Percentiles rank a stretch among this genome's conserved stretches.
Evolutionary conservation across 2,888 invertebrate species (phyloP).

Genomic region (Rhyacophila evoluta): DNA sequence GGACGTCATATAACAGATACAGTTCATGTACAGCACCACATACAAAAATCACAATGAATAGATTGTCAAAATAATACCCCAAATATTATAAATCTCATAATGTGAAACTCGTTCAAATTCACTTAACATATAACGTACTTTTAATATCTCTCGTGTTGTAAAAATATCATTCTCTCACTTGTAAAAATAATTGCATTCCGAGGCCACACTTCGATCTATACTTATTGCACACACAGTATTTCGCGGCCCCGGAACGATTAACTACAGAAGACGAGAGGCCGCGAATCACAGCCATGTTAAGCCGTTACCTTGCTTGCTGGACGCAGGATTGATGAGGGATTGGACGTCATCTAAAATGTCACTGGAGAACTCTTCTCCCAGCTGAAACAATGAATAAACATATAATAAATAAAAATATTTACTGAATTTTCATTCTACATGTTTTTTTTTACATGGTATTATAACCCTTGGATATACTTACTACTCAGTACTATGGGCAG

Average conservation of each 20-base stretch:
- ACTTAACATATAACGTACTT: background rate
- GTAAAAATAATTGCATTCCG: background rate
- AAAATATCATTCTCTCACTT: background rate
- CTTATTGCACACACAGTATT: constrained; percentile 42
- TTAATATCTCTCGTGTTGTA: background rate
- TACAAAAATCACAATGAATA: constrained; percentile 41
- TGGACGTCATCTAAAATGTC: constrained; percentile 92
- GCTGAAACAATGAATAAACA: constrained; percentile 64
- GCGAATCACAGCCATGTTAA: constrained; percentile 83
- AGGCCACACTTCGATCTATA: constrained; percentile 11
- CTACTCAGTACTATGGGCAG: no score
- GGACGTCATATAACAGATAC: constrained; percentile 36
- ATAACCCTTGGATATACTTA: no score
- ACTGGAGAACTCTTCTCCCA: constrained; percentile 87
- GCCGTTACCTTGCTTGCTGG: constrained; percentile 87
- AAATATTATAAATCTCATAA: constrained; percentile 36
- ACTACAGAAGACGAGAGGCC: constrained; percentile 8
- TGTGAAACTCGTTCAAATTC: constrained; percentile 2
- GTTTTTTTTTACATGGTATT: no score
- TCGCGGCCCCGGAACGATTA: constrained; percentile 30
- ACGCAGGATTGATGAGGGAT: constrained; percentile 88
- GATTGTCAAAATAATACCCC: constrained; percentile 35
- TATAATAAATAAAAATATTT: background rate
- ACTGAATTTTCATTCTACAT: no score
- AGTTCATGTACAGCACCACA: constrained; percentile 53